Conservation (phyloP, 2,888 invertebrate species). For the Nephrotoma guestfalica region DNA sequence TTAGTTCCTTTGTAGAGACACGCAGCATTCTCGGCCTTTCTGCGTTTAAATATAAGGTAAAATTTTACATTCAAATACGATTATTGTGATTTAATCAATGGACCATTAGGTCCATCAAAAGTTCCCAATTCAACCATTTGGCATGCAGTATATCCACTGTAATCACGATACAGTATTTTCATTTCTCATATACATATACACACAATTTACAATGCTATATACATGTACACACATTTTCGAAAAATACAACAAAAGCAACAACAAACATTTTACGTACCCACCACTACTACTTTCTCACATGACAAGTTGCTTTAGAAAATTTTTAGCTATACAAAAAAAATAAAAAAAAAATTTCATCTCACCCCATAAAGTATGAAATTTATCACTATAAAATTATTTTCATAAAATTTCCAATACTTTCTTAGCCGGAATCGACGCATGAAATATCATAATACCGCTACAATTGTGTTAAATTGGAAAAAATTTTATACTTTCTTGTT, state of each 20-base stretch:
- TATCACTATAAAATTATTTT: not conserved
- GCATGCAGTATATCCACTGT: not conserved
- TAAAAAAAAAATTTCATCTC: not conserved
- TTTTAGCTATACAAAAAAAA: slow-evolving; percentile 10
- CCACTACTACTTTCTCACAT: slow-evolving; percentile 11
- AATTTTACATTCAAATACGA: too few relatives aligned
- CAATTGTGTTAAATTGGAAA: not conserved
- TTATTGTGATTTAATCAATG: too few relatives aligned
- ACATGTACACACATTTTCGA: not conserved
- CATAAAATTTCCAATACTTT: not conserved
- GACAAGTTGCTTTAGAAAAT: slow-evolving; percentile 15
- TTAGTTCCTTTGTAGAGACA: too few relatives aligned
- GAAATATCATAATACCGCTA: not conserved
- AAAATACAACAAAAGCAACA: not conserved
- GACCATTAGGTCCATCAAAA: too few relatives aligned
- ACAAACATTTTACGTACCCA: not conserved
- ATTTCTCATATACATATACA: not conserved
- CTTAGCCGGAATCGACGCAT: slow-evolving; percentile 8
- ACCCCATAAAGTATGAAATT: not conserved
- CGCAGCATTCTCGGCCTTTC: too few relatives aligned
- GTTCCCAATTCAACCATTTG: not conserved
- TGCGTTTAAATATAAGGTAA: too few relatives aligned
- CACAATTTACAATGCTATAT: not conserved
- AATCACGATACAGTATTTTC: not conserved
- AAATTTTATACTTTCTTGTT: not conserved